Evolutionary conservation across 2,797 vertebrate genomes (phyloP).

Genomic region (Numenius phaeopus): DNA sequence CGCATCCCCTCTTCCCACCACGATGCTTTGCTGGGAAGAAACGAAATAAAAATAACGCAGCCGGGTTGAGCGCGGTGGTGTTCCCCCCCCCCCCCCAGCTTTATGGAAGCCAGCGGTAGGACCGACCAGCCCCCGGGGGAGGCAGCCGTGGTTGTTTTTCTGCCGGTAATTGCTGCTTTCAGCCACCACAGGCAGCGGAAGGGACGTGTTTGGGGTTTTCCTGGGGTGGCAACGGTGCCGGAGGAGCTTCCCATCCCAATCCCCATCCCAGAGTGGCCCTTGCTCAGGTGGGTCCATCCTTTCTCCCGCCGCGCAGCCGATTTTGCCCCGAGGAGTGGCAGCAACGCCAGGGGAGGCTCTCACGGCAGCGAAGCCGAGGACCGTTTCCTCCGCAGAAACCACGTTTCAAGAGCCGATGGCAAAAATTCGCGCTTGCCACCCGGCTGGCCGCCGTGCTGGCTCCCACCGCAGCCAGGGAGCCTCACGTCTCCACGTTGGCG

Average conservation of each 20-base stretch:
- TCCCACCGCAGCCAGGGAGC: neutral
- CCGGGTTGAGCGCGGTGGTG: rapidly evolving
- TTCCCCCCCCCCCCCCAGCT: no score
- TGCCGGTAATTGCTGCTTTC: neutral
- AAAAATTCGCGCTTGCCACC: neutral
- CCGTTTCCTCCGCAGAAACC: rapidly evolving
- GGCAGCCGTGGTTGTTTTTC: neutral
- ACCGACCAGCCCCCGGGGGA: neutral
- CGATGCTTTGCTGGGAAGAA: neutral
- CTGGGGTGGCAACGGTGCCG: neutral
- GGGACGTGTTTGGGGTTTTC: neutral
- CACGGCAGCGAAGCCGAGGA: rapidly evolving
- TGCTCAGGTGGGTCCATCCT: neutral
- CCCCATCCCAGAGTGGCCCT: neutral
- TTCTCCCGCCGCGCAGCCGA: rapidly evolving
- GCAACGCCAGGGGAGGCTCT: neutral
- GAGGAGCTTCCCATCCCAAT: neutral
- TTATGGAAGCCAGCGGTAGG: neutral
- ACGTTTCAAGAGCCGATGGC: rapidly evolving
- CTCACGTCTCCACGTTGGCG: rapidly evolving
- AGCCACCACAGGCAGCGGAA: rapidly evolving
- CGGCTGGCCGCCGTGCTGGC: rapidly evolving
- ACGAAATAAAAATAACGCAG: neutral
- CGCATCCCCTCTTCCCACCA: rapidly evolving
- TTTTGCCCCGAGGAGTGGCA: neutral